Percentiles rank a stretch among this genome's conserved stretches.
Evolutionary conservation across 2,113 vertebrate genomes (phyloP).

Genomic region (Eptesicus fuscus): DNA sequence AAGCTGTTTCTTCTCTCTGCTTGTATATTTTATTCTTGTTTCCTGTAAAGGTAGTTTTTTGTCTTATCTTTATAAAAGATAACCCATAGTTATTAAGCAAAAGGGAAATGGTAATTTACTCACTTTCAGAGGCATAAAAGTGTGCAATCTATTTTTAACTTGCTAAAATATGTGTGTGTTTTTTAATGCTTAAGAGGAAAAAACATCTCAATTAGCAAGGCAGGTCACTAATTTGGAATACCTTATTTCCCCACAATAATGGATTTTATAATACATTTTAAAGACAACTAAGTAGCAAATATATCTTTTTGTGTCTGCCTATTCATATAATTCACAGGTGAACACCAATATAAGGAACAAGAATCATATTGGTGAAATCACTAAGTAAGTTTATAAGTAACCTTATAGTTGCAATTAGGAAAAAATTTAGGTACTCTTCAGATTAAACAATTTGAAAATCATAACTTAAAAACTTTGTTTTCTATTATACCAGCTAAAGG

Average conservation of each 20-base stretch:
- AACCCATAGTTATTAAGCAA: not conserved
- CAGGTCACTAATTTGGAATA: not conserved
- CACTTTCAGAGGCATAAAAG: not conserved
- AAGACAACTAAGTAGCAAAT: not conserved
- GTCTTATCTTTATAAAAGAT: not conserved
- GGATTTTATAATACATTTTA: conserved; percentile 34
- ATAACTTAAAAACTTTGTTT: conserved; percentile 49
- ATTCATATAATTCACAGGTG: not conserved
- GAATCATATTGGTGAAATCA: not conserved
- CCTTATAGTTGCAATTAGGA: not conserved
- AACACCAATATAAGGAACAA: not conserved
- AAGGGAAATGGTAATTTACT: conserved; percentile 6
- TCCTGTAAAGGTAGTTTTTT: not conserved
- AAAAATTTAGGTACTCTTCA: conserved; percentile 21
- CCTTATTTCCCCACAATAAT: not conserved
- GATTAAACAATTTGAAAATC: conserved; percentile 46
- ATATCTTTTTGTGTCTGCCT: not conserved
- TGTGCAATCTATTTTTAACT: not conserved
- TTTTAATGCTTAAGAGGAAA: not conserved
- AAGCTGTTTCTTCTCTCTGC: not conserved
- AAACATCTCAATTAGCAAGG: not conserved
- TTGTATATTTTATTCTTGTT: not conserved
- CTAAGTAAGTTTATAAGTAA: conserved; percentile 31
- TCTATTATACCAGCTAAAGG: conserved; percentile 33
- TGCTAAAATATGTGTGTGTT: not conserved